These are phyloP conservation scores for Motacilla alba DNA, from an alignment of 2,113 vertebrate species.

Conservation along the genomic window DNA sequence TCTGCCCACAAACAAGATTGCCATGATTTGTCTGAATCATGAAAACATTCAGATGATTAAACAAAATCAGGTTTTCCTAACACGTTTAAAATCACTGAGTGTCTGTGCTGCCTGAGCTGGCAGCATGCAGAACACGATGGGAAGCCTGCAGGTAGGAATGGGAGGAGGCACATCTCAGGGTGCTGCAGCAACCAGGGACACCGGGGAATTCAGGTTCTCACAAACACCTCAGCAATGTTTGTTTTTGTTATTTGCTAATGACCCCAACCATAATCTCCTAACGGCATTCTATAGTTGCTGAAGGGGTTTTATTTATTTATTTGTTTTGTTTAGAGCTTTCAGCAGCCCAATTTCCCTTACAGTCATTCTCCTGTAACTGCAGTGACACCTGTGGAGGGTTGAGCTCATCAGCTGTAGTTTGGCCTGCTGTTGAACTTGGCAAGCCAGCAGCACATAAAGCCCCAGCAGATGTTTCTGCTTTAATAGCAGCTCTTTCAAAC, in stretches of 20 bases:
- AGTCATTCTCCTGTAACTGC: neutral
- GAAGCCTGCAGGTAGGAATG: neutral
- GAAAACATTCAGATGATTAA: neutral
- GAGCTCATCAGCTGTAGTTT: conserved; percentile 22
- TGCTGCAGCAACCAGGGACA: neutral
- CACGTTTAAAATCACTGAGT: neutral
- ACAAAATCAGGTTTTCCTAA: neutral
- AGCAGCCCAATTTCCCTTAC: neutral
- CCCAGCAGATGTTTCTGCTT: conserved; percentile 32
- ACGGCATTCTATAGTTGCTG: neutral
- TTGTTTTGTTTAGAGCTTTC: neutral
- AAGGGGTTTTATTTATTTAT: neutral
- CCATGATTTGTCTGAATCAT: neutral
- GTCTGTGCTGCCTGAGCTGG: neutral
- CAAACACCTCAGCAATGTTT: neutral
- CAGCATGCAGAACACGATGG: neutral
- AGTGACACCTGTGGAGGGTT: conserved; percentile 15
- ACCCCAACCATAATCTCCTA: neutral
- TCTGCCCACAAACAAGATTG: accelerated
- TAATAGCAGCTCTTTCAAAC: conserved; percentile 20
- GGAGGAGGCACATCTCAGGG: neutral
- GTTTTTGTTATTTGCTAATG: neutral
- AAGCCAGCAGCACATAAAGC: neutral
- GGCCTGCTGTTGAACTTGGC: conserved; percentile 15
- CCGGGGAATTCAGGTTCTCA: neutral